These are phyloP conservation scores for Notoglanidium macrostoma DNA, from an alignment of 2,797 vertebrate species.

Conservation along the genomic window DNA sequence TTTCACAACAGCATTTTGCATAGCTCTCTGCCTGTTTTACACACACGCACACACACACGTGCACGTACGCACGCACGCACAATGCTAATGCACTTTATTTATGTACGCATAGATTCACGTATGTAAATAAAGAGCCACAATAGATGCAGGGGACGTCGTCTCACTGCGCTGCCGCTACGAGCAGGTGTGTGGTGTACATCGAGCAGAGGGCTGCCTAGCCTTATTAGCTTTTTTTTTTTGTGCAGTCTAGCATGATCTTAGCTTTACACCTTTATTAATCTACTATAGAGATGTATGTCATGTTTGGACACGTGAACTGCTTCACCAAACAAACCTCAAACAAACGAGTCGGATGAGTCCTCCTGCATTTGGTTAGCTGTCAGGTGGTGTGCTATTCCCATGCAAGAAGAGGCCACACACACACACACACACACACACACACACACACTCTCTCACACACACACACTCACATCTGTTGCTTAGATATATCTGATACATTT, in stretches of 20 bases:
- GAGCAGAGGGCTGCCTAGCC: conserved; percentile 14
- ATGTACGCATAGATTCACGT: neutral
- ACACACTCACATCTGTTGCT: conserved; percentile 1
- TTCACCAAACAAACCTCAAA: neutral
- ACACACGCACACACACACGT: neutral
- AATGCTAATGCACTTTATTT: neutral
- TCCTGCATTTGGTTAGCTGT: neutral
- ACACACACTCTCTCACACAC: conserved; percentile 15
- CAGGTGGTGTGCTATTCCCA: neutral
- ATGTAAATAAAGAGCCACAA: neutral
- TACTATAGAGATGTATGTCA: neutral
- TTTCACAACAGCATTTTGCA: neutral
- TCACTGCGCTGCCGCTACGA: neutral
- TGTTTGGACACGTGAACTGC: neutral
- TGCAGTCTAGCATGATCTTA: neutral
- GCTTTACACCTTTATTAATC: neutral
- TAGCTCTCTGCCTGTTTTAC: conserved; percentile 11
- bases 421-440: conserved; percentile 25
- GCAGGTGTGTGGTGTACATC: neutral
- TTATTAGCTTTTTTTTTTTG: neutral
- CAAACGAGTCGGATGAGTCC: conserved; percentile 16
- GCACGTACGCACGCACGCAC: neutral
- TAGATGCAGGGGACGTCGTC: neutral
- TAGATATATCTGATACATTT: neutral
- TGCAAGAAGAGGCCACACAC: neutral